Evolutionary conservation across 53 echinoderm and acorn worm species (phyloP).

Genomic region (Luidia sarsii): DNA sequence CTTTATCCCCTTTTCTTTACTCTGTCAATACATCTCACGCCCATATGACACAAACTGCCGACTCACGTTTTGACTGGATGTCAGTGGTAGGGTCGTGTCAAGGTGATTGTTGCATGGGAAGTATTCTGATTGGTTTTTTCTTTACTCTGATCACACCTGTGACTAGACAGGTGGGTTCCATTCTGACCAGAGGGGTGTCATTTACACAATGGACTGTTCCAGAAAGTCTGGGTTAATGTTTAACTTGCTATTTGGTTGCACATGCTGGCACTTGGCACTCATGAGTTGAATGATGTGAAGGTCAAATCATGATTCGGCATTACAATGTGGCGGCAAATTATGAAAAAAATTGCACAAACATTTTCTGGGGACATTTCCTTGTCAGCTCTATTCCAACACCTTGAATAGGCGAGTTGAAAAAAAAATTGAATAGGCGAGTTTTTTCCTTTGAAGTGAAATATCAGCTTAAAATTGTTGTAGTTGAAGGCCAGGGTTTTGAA

Average conservation of each 20-base stretch:
- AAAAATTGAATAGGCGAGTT: no score
- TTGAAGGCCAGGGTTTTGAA: background rate
- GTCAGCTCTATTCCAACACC: no score
- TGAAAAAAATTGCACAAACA: no score
- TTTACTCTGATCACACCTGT: conserved; percentile 34
- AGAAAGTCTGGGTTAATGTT: background rate
- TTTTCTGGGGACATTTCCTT: no score
- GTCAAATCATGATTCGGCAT: no score
- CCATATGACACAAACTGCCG: conserved; percentile 18
- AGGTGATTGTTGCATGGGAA: background rate
- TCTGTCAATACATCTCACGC: conserved; percentile 48
- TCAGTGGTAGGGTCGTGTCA: conserved; percentile 24
- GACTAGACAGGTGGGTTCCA: conserved; percentile 41
- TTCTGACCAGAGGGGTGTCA: conserved; percentile 44
- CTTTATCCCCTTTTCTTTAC: background rate
- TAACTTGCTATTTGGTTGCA: background rate
- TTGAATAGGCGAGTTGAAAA: no score
- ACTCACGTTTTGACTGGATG: conserved; percentile 37
- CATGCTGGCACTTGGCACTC: no score
- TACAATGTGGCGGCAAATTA: no score
- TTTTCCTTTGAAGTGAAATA: no score
- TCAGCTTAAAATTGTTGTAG: background rate
- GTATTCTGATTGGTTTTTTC: conserved; percentile 2
- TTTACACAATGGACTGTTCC: conserved; percentile 45
- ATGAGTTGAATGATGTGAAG: no score